Conservation (phyloP, 2,797 vertebrate species). For the Oreochromis grahami region DNA sequence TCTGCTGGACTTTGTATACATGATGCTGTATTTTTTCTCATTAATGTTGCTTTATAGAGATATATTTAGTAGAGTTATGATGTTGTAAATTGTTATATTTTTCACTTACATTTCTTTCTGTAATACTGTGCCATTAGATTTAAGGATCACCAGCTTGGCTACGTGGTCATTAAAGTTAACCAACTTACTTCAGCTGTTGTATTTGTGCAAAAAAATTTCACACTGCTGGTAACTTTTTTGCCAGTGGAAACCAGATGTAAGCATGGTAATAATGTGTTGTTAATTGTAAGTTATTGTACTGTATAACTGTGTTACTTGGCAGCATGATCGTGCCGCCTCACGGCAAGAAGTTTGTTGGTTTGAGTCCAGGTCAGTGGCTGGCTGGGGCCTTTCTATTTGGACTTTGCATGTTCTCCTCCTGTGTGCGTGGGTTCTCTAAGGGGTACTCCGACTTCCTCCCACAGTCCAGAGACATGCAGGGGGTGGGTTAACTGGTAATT, state of each 20-base stretch:
- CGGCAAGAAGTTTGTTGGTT: background rate
- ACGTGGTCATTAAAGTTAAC: background rate
- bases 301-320: background rate
- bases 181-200: background rate
- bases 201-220: background rate
- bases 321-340: fast-evolving
- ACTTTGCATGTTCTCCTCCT: background rate
- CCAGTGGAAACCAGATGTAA: background rate
- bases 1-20: background rate
- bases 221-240: background rate
- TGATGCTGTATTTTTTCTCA: background rate
- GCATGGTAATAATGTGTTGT: background rate
- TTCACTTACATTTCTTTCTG: background rate
- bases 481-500: background rate
- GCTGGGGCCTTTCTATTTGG: background rate
- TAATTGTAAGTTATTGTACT: background rate
- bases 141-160: background rate
- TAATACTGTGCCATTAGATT: background rate
- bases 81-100: background rate
- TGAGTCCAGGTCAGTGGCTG: background rate
- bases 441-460: background rate
- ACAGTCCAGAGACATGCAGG: background rate
- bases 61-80: background rate
- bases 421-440: background rate
- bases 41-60: background rate